Evolutionary conservation across 2,797 vertebrate genomes (phyloP).

Genomic region (Fringilla coelebs): DNA sequence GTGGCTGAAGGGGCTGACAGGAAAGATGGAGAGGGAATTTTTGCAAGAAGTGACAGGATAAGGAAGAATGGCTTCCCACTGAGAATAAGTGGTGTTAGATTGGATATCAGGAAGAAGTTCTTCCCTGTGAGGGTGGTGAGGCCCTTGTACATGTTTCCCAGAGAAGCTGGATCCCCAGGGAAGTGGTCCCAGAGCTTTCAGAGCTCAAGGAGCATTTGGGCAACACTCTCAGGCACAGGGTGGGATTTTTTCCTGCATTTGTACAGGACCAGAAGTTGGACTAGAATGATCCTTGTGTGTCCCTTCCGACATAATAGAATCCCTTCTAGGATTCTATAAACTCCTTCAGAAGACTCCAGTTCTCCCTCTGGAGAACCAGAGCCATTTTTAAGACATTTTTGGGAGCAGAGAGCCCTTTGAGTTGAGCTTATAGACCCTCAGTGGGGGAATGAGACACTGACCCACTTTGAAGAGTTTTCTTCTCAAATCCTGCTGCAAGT

Average conservation of each 20-base stretch:
- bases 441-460: not conserved
- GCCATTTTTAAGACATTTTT: not conserved
- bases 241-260: not conserved
- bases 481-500: not conserved
- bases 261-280: not conserved
- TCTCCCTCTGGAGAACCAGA: not conserved
- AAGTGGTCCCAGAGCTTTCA: not conserved
- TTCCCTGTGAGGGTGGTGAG: not conserved
- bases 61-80: not conserved
- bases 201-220: not conserved
- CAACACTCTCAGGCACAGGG: not conserved
- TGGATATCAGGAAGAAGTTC: not conserved
- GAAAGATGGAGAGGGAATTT: not conserved
- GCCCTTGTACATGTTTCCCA: not conserved
- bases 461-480: slow-evolving; percentile 29
- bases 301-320: not conserved
- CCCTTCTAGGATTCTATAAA: not conserved
- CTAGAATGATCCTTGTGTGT: not conserved
- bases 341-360: not conserved
- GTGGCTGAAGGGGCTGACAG: not conserved
- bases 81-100: accelerated
- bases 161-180: not conserved
- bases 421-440: not conserved
- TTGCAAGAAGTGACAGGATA: not conserved
- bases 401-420: not conserved